Conservation (phyloP, 2,113 vertebrate genomes). For the Eurypyga helias region DNA sequence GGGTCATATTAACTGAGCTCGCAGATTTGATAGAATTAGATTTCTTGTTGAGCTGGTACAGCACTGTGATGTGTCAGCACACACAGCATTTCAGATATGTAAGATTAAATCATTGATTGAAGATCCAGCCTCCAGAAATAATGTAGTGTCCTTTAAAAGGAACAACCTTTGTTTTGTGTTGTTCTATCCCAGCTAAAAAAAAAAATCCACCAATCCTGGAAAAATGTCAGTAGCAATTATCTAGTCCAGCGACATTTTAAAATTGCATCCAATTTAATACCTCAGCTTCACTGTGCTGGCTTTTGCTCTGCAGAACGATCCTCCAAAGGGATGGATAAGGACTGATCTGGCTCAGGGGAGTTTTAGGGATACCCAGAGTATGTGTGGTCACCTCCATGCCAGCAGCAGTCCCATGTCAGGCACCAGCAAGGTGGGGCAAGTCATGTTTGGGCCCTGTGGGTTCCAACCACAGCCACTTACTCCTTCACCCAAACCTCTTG, state of each 20-base stretch:
- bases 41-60: not conserved
- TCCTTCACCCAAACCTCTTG: not conserved
- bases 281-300: not conserved
- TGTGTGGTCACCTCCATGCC: not conserved
- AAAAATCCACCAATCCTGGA: not conserved
- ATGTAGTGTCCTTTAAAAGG: not conserved
- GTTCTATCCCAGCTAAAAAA: not conserved
- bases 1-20: constrained; percentile 42
- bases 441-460: too few species aligned
- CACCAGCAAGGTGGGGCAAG: not conserved
- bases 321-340: not conserved
- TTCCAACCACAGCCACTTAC: not conserved
- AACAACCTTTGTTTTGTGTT: not conserved
- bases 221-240: not conserved
- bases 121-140: not conserved
- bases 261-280: not conserved
- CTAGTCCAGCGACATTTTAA: not conserved
- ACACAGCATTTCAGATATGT: constrained; percentile 30
- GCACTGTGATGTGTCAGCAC: constrained; percentile 46
- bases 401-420: not conserved
- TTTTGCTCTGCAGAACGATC: not conserved
- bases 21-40: constrained; percentile 44
- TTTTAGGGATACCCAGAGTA: not conserved
- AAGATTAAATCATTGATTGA: constrained; percentile 31
- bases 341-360: not conserved